Base-by-base conservation (phyloP, 2,797 vertebrate genomes). In the Coregonus suidteri region DNA sequence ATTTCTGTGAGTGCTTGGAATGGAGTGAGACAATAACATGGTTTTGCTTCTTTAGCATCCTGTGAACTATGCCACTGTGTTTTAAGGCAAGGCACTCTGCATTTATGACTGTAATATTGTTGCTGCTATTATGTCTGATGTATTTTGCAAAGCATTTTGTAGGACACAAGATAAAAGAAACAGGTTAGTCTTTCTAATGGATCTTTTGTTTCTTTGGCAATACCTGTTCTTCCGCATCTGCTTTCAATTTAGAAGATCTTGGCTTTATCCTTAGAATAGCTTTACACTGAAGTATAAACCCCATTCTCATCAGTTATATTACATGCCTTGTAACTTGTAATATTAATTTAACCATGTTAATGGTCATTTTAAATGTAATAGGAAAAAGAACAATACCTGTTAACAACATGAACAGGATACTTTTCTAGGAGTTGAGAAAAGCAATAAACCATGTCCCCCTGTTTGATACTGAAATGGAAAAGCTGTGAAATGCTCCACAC, bases 151-250 rank as follows among this genome's bases (percentile, higher is more conserved):
- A 74, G n/a, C 65, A 47, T 75, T 25, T 71, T 59, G 25, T 68
- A 16, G 18, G 65, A 51, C 5, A 34, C 7, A 30, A 41, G 47
- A 73, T 77, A 72, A 76, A 79, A 77, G 77, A 0, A 79, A 30
- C 18, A 13, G 37, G 62, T 89, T 82, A 83, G 82, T 74, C 35
- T 71, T 89, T 81, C 81, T 72, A 79, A 81, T 78, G 79, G 35
- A 85, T 82, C 74, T 81, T 87, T 71, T 47, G 76, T 9, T 85
- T 89, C 91, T 86, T 86, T 90, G 85, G 86, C 82, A 85, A 56
- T 77, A 86, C 83, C 81, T 67, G 62, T 81, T 70, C 25, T 13
- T 47, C 25, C 30, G 83, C 64, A 76, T 82, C 83, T 91, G 88
- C 62, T 88, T 75, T 82, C 73, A 75, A 79, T 90, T 85, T 86